Evolutionary conservation across 2,797 vertebrate species (phyloP).

Genomic region (Sebastes nivosus): DNA sequence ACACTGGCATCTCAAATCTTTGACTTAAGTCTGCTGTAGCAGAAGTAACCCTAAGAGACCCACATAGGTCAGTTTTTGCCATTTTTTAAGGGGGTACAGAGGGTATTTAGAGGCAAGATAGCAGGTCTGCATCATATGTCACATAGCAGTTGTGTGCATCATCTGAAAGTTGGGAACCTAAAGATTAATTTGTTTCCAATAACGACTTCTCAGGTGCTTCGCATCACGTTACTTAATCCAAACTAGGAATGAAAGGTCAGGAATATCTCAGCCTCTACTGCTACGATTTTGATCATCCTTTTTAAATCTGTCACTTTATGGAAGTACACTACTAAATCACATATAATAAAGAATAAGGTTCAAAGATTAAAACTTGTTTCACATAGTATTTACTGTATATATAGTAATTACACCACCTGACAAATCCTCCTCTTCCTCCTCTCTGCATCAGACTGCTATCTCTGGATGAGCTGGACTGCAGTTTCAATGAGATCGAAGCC

Average conservation of each 20-base stretch:
- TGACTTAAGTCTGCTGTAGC: not conserved
- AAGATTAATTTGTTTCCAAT: too few relatives aligned
- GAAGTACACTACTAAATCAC: not conserved
- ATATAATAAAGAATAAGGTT: not conserved
- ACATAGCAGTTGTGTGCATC: too few relatives aligned
- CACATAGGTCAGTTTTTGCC: too few relatives aligned
- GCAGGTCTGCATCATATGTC: too few relatives aligned
- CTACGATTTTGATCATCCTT: not conserved
- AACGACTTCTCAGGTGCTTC: too few relatives aligned
- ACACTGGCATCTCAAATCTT: not conserved
- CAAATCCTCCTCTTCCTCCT: not conserved
- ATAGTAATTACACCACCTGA: not conserved
- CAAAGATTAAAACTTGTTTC: not conserved
- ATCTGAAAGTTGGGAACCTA: too few relatives aligned
- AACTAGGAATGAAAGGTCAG: not conserved
- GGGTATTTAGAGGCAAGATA: fast-evolving
- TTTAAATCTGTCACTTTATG: not conserved
- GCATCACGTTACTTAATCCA: too few relatives aligned
- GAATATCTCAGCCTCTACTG: not conserved
- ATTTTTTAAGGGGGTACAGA: too few relatives aligned
- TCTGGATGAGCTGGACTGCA: conserved; percentile 96
- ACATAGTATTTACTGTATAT: not conserved
- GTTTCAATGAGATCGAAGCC: conserved; percentile 97
- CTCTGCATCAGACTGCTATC: conserved; percentile 81
- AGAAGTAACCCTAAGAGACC: not conserved